Evolutionary conservation across 1,140 invertebrate species (phyloP).

Genomic region (Ectropis grisescens): DNA sequence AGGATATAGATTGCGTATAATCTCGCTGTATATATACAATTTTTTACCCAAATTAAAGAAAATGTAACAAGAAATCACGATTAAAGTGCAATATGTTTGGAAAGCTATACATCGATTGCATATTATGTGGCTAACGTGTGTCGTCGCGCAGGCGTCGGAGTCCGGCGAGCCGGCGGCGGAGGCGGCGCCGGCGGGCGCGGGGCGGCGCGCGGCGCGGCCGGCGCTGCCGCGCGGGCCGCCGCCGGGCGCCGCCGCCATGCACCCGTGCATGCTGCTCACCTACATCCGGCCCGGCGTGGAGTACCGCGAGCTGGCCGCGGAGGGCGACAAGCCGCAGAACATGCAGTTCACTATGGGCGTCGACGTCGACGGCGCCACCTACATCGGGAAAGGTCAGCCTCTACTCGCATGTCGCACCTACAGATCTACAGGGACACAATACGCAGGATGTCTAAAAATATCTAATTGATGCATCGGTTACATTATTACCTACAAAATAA

Average conservation of each 20-base stretch:
- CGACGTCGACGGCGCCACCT: slow-evolving; percentile 66
- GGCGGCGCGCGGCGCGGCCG: slow-evolving; percentile 7
- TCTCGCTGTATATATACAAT: too few species aligned
- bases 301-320: slow-evolving; percentile 72
- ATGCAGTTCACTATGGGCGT: slow-evolving; percentile 67
- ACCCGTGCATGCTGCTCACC: slow-evolving; percentile 80
- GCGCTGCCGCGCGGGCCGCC: slow-evolving; percentile 46
- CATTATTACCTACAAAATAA: too few species aligned
- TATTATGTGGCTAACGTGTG: too few species aligned
- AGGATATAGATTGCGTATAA: too few species aligned
- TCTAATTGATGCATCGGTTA: too few species aligned
- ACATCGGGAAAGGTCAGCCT: slow-evolving; percentile 52
- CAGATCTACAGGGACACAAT: too few species aligned
- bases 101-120: too few species aligned
- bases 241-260: slow-evolving; percentile 72
- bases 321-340: slow-evolving; percentile 73
- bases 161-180: slow-evolving; percentile 2
- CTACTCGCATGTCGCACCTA: too few species aligned
- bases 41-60: too few species aligned
- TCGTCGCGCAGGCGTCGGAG: slow-evolving; percentile 1
- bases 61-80: too few species aligned
- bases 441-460: too few species aligned
- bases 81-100: too few species aligned
- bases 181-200: slow-evolving; percentile 1
- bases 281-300: slow-evolving; percentile 78